Percentiles rank a stretch among this genome's conserved stretches.
These are phyloP conservation scores for Ciconia boyciana DNA, from an alignment of 2,113 vertebrate genomes.

Conservation along the genomic window DNA sequence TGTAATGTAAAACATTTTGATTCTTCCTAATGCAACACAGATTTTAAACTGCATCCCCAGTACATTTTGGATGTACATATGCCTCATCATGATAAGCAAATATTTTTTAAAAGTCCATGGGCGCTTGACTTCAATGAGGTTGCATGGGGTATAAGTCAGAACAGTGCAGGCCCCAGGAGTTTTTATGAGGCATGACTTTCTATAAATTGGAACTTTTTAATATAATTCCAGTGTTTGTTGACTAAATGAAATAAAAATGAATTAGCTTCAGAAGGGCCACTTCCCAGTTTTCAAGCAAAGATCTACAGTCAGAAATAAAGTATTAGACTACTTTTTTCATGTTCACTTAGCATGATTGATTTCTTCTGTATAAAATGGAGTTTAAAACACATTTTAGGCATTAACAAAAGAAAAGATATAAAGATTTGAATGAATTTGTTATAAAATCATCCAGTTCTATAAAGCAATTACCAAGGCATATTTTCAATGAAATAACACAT, in stretches of 20 bases:
- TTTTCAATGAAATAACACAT: not conserved
- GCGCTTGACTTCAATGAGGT: not conserved
- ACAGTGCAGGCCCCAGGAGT: not conserved
- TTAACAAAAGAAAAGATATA: not conserved
- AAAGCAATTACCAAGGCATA: not conserved
- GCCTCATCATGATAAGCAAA: constrained; percentile 20
- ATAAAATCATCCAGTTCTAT: not conserved
- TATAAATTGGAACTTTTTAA: not conserved
- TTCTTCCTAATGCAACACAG: constrained; percentile 42
- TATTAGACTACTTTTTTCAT: not conserved
- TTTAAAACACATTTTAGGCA: not conserved
- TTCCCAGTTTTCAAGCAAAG: not conserved
- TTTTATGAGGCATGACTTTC: not conserved
- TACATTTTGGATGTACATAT: not conserved
- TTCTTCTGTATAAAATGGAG: not conserved
- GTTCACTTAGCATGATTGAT: not conserved
- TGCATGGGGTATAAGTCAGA: not conserved
- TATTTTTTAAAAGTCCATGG: not conserved
- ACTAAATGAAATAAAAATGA: not conserved
- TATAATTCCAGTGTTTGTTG: not conserved
- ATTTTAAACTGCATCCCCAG: not conserved
- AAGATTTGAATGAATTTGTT: not conserved
- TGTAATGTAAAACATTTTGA: constrained; percentile 41
- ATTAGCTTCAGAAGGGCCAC: not conserved
- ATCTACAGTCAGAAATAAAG: not conserved